A percentile compares a stretch with the other conserved stretches of the same genome.
phyloP scores from a whole-genome alignment of 2,113 vertebrate species.

The Plecturocebus donacophilus region DNA sequence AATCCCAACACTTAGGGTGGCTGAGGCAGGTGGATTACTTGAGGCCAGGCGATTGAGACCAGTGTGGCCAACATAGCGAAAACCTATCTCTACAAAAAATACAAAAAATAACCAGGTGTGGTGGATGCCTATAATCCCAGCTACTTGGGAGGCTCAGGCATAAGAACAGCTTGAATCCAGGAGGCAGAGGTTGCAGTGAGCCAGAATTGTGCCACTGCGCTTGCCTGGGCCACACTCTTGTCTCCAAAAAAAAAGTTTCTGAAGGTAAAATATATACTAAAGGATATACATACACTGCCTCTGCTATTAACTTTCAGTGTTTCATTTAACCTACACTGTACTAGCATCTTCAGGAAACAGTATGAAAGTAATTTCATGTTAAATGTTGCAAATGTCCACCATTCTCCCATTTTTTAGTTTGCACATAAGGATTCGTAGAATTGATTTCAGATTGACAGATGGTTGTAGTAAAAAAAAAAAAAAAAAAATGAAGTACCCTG shows the following conservation, averaged over 20 bases:
- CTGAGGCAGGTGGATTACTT: no score
- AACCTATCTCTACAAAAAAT: no score
- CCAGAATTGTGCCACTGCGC: no score
- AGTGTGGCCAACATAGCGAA: no score
- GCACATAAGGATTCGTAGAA: neutral
- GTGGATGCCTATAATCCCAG: no score
- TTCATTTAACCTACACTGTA: neutral
- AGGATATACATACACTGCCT: neutral
- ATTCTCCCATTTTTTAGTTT: neutral
- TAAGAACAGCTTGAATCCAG: no score
- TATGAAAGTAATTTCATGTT: neutral
- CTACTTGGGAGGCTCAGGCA: no score
- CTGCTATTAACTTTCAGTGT: neutral
- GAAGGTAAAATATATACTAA: neutral
- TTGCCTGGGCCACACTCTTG: no score
- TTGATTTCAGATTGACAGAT: neutral
- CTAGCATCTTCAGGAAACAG: neutral
- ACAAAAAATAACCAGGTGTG: no score
- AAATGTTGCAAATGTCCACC: neutral
- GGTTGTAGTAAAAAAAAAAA: neutral
- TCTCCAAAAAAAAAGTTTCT: neutral
- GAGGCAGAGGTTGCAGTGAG: no score
- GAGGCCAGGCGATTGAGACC: no score
- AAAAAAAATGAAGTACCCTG: neutral
- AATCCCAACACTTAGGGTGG: no score